Base-by-base conservation (phyloP, 1,140 invertebrate species). In the Liolophura sinensis region DNA sequence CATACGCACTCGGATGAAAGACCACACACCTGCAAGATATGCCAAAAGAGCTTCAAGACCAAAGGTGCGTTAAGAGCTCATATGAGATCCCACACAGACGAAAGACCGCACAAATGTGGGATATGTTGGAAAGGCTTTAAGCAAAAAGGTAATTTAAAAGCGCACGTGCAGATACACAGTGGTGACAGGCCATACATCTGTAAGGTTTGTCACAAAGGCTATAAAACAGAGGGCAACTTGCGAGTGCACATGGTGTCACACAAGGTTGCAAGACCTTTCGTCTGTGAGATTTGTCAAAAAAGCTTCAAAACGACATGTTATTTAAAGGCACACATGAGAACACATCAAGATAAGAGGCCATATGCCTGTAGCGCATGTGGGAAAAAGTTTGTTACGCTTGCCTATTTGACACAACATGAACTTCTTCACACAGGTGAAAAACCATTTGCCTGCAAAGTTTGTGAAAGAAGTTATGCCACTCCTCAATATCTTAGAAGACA, bases 191-290 rank as follows among this genome's bases (percentile, higher is more conserved):
- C 69, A 7, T 67, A 67, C 54, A 49, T 46, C 15, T 75, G 73
- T 62, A 49, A 63, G 14, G 27, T 60, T 51, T 75, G 73, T 73
- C 81, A 69, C 9, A 68, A 72, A 47, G 65, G 55, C 6, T 74
- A 70, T 66, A 67, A 55, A 16, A 47, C 46, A n/a, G 12, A 3
- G 54, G 60, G 58, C 7, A 51, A 62, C 49, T 27, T 69, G 9
- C 62, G 62, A n/a, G 49, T 61, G 11, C 68, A 69, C 24, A 47
- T 64, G 25, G 47, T 40, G 57, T 31, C 58, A 11, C 93, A 97
- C 83, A 94, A 94, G 78, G 96, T 96, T 90, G 94, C 95, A 88
- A 87, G 88, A 50, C 69, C 71, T 40, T 71, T 61, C 50, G 31
- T 60, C 48, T 72, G 71, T 62, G 57, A 52, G 51, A 52, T 60